Evolutionary conservation across 2,888 invertebrate species (phyloP), one percentile per base, ranked within the genome.

Genomic region (Limulus polyphemus): DNA sequence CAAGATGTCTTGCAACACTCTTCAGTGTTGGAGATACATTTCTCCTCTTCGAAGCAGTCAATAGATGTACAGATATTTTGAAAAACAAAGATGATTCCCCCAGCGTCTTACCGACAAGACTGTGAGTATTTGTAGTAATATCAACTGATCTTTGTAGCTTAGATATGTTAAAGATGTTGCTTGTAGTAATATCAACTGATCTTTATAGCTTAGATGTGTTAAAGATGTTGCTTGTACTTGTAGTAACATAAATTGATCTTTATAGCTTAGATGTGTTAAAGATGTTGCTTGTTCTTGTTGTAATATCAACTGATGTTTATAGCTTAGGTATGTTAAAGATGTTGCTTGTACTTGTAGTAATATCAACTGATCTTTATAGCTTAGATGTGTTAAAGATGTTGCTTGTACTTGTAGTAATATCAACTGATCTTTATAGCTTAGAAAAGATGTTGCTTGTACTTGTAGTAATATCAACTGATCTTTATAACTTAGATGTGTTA

Each of bases 11-110:
- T 67, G 94, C 95, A 0, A 93, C 92, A 0, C 79, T 99, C 54
- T 99, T 97, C 79, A 91, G 91, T 65, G 93, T 98, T 14, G 99
- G 98, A 0, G 98, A 99, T 76, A 94, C 98, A 50, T 95, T 95
- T 77, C 81, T 92, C 63, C 83, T 99, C 55, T 98, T 98, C 76
- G 94, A 95, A 71, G 94, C 95, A 3, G 93, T 99, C 60, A 98
- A 98, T 78, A 89, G 90, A 71, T 98, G 98, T 79, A 99, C 98
- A 80, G 98, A 99, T 74, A 89, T 95, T 70, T 82, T 98, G 62
- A 91, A 90, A 77, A 91, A 90, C 71, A 95, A 94, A 76, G 98
- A 99, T 81, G 98, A 99, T 76, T 95, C 97, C 0, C 94, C 94
- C 0, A 92, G 91, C 71, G 94, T 91, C 77, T 81, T 97, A 69